Conservation (phyloP, 1,140 invertebrate species). For the Polyergus mexicanus region DNA sequence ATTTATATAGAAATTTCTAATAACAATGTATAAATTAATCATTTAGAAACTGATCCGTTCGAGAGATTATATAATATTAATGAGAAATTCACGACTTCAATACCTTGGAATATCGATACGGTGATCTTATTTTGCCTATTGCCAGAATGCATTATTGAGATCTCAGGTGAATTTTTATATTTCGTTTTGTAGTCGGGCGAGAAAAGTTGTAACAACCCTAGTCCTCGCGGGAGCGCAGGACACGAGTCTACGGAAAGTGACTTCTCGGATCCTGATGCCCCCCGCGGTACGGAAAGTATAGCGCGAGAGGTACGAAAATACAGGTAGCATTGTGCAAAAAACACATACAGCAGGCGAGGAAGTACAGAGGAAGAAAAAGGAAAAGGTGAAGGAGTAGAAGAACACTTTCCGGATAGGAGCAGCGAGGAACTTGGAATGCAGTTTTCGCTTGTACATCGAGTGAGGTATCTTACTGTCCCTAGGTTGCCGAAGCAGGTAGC, state of each 20-base stretch:
- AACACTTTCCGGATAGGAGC: constrained; percentile 54
- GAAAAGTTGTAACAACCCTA: constrained; percentile 74
- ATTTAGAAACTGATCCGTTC: constrained; percentile 43
- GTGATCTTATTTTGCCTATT: constrained; percentile 65
- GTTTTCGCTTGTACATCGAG: constrained; percentile 70
- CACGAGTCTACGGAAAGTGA: constrained; percentile 70
- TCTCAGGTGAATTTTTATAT: constrained; percentile 77
- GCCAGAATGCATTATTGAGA: constrained; percentile 61
- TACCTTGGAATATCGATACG: constrained; percentile 22
- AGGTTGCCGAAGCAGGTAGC: constrained; percentile 52
- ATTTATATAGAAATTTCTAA: background rate
- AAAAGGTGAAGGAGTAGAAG: constrained; percentile 27
- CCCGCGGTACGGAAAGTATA: constrained; percentile 28
- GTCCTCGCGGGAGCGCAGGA: constrained; percentile 55
- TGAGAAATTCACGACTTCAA: constrained; percentile 25
- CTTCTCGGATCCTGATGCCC: constrained; percentile 66
- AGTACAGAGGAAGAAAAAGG: constrained; percentile 31
- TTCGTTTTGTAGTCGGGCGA: constrained; percentile 54
- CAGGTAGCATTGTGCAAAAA: constrained; percentile 17
- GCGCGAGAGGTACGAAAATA: constrained; percentile 17
- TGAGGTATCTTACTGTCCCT: constrained; percentile 46
- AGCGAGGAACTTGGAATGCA: constrained; percentile 72
- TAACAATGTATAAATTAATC: constrained; percentile 39
- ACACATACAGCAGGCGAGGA: background rate
- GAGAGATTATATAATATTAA: constrained; percentile 60